A percentile compares a stretch with the other conserved stretches of the same genome.
Evolutionary conservation across 2,888 invertebrate genomes (phyloP).

Genomic region (Theodoxus fluviatilis): DNA sequence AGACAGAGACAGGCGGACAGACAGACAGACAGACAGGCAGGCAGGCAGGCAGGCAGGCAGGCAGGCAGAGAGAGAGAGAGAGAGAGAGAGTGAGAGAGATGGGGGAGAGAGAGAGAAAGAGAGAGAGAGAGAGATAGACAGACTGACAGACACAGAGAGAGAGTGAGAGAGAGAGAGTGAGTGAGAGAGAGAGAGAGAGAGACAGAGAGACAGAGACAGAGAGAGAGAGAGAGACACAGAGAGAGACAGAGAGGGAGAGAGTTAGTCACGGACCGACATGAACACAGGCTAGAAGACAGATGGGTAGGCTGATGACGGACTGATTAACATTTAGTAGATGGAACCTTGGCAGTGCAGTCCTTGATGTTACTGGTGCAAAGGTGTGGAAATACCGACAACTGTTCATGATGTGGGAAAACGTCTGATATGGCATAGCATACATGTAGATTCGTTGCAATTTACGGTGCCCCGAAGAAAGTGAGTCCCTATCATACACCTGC

Average conservation of each 20-base stretch:
- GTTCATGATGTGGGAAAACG: too few species aligned
- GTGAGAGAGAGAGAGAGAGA: slow-evolving; percentile 1
- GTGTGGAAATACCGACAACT: too few species aligned
- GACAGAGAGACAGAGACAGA: neutral
- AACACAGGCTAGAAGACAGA: neutral
- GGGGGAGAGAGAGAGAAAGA: neutral
- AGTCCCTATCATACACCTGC: too few species aligned
- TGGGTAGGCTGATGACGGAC: too few species aligned
- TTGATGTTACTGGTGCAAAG: too few species aligned
- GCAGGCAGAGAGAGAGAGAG: neutral
- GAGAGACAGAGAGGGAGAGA: neutral
- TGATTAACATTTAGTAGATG: too few species aligned
- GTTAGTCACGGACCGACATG: neutral
- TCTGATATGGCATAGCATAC: too few species aligned
- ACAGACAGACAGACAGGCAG: neutral
- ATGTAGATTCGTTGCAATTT: too few species aligned
- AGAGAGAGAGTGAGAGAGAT: neutral
- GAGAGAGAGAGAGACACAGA: neutral
- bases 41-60: neutral
- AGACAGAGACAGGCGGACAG: neutral
- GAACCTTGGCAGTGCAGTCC: too few species aligned
- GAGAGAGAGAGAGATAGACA: neutral
- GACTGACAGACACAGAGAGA: neutral
- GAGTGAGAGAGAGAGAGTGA: neutral
- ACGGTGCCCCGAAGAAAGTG: too few species aligned